phyloP scores from a whole-genome alignment of 64 coral and sea anemone genomes.

The Anthopleura sola region DNA sequence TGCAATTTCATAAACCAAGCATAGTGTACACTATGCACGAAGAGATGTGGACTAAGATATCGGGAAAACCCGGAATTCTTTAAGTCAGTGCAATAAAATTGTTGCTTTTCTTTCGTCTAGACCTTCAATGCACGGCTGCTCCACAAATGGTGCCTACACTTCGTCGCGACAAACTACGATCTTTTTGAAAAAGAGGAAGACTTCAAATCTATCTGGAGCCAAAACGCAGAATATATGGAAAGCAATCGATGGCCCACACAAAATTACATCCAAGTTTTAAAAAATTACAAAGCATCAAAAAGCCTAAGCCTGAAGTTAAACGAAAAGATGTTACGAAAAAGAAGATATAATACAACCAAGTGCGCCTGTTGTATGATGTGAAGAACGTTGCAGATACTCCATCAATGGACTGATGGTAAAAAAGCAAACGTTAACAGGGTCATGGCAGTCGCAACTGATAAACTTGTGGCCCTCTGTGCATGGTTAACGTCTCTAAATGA shows the following conservation, averaged over 20 bases:
- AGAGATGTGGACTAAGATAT: no score
- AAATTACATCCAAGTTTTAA: constrained; percentile 15
- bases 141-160: constrained; percentile 31
- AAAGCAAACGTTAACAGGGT: no score
- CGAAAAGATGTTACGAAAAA: background rate
- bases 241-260: constrained; percentile 15
- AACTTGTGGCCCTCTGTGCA: no score
- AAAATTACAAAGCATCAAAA: constrained; percentile 7
- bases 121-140: constrained; percentile 35
- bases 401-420: no score
- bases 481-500: no score
- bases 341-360: background rate
- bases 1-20: no score
- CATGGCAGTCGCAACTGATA: no score
- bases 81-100: no score
- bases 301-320: background rate
- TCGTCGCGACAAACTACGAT: constrained; percentile 37
- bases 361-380: background rate
- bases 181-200: constrained; percentile 11
- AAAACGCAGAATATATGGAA: constrained; percentile 41
- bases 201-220: constrained; percentile 1
- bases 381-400: background rate
- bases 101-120: background rate
- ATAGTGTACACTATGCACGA: no score
- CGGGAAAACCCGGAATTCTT: no score